Evolutionary conservation across 2,797 vertebrate genomes (phyloP), one percentile per base, ranked within the genome.

Genomic region (Esox lucius): DNA sequence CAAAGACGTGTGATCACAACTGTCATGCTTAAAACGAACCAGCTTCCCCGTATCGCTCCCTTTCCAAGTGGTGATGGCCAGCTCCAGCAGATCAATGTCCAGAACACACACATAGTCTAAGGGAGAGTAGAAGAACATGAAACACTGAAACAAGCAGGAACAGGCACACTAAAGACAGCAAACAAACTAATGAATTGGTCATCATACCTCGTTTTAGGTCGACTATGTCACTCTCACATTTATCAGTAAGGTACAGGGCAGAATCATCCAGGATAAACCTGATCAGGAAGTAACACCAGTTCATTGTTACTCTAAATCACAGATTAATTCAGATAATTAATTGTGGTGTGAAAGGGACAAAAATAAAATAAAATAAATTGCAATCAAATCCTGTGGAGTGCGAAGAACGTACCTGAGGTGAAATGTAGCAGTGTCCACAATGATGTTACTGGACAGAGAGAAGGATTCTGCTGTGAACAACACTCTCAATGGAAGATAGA

Each of bases 221-320:
- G 71, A 95, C 94, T 0, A 87, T 87, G 76, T 96, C 95, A 31
- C 83, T 87, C 79, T 96, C 95, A 91, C 95, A 96, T 93, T 96
- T 97, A 85, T 97, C 95, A 0, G 96, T 97, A 90, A 98, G 94
- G 91, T 96, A 97, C 87, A 98, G 92, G 16, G 96, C 96, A 0
- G 96, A 97, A 88, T 98, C 95, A 61, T 98, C 96, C 61, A 97
- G 88, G 88, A 98, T 98, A 86, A 98, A 97, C 93, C 96, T 98
- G 86, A 66, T 1, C 11, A 62, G 22, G 22, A 49, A 11, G 56
- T 4, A 59, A 65, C 5, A 80, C 19, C 7, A 24, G 16, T 8
- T 56, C 65, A 74, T 1, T 46, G 42, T 9, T 9, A 46, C 42
- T 46, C 42, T 46, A 46, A 46, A 46, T 46, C 8, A 46, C 42